Conservation (phyloP, 53 echinoderm and acorn worm genomes). For the Actinopyga echinites region DNA sequence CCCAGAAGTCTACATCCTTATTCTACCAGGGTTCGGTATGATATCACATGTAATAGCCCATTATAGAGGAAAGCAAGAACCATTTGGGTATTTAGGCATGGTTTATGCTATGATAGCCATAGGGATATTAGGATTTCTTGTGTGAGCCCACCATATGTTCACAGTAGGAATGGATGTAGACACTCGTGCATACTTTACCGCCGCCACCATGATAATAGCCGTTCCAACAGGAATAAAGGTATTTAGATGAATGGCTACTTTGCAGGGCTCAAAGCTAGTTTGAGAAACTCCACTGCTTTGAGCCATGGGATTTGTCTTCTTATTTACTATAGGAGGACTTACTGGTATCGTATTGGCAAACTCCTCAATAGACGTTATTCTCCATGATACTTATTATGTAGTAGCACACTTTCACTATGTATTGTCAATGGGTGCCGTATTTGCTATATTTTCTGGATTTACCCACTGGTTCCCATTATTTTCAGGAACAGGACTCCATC, state of each 20-base stretch:
- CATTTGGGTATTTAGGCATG: constrained; percentile 83
- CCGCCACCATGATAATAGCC: constrained; percentile 78
- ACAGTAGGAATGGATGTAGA: constrained; percentile 82
- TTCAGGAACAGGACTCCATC: constrained; percentile 47
- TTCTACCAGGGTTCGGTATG: constrained; percentile 78
- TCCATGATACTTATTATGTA: constrained; percentile 80
- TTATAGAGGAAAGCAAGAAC: constrained; percentile 72
- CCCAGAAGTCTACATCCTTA: constrained; percentile 80
- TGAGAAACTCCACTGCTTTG: constrained; percentile 66
- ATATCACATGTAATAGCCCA: constrained; percentile 72
- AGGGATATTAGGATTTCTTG: constrained; percentile 69
- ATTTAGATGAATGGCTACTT: constrained; percentile 76
- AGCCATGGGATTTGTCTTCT: constrained; percentile 67
- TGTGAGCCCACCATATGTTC: constrained; percentile 88
- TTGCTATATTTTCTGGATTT: constrained; percentile 78
- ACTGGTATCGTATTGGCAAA: constrained; percentile 72
- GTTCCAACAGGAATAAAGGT: constrained; percentile 85
- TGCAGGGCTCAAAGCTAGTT: constrained; percentile 65
- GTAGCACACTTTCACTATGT: constrained; percentile 82
- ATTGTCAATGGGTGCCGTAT: constrained; percentile 75
- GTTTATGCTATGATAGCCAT: constrained; percentile 74
- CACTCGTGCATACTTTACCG: constrained; percentile 79
- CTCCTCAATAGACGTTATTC: constrained; percentile 62
- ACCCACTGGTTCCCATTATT: constrained; percentile 69
- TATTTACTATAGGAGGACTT: constrained; percentile 77